Conservation (phyloP, 2,888 invertebrate genomes). For the Drosophila kambysellisi region DNA sequence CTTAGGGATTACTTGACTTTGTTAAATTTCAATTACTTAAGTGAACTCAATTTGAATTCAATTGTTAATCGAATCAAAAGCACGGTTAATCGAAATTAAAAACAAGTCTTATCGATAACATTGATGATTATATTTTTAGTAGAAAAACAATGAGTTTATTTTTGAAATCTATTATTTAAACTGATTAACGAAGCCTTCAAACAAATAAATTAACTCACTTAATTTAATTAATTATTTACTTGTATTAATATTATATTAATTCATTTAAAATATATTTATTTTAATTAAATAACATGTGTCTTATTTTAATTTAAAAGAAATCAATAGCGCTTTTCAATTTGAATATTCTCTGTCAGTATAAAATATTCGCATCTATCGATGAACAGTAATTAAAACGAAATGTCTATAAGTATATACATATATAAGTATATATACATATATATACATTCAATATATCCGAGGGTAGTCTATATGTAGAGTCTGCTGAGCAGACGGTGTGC, state of each 20-base stretch:
- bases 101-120: not conserved
- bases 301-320: not conserved
- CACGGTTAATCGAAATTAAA: not conserved
- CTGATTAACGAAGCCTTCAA: not conserved
- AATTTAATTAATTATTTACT: not conserved
- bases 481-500: not conserved
- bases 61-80: not conserved
- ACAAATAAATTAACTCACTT: not conserved
- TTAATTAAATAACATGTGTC: not conserved
- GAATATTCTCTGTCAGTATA: not conserved
- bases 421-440: not conserved
- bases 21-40: not conserved
- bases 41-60: not conserved
- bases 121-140: too few species aligned
- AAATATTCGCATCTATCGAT: not conserved
- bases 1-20: not conserved
- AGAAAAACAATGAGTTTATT: not conserved
- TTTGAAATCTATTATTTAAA: not conserved
- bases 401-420: not conserved
- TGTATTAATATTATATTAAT: not conserved
- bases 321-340: not conserved
- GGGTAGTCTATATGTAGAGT: slow-evolving; percentile 6
- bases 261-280: not conserved
- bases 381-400: slow-evolving; percentile 3
- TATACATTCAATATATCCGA: not conserved